Base-by-base conservation (phyloP, 2,888 invertebrate genomes). In the Apomyelois bistriatella region DNA sequence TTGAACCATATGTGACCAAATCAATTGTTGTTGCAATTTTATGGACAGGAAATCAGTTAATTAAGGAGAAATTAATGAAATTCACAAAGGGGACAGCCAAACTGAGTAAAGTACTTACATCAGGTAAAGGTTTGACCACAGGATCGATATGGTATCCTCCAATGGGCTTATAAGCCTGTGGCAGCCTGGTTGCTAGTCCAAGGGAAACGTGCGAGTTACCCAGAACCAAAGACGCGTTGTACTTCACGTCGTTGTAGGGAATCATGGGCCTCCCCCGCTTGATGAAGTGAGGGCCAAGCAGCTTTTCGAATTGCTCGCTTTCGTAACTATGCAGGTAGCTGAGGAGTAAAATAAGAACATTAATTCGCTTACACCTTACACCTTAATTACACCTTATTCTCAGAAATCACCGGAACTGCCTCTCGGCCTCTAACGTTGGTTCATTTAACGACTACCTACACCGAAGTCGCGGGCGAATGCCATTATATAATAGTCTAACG, bases 221-320 rank as follows among this genome's bases (percentile, higher is more conserved):
- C 5, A 71, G 51, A 17, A 65, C 15, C 2, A 73, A 47, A 0
- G 71, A 68, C 0, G 55, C 64, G 17, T 70, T 70, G 50, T 63
- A 65, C 10, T 59, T 57, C 3, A 68, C 22, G 0, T 59, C 55
- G 0, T 64, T 50, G 28, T 64, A 67, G 1, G 59, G 52, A 8
- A 65, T 65, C 2, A 66, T 50, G 0, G 40, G 48, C 7, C 40
- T 36, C 1, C 65, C 64, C 30, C 65, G 56, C 8, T 58, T 60
- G 0, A 47, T 32, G 1, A 65, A 52, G 4, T 58, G 49, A 0
- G 67, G 62, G 3, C 53, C 55, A 32, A 58, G 53, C 9, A 47
- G 22, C 22, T 53, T 55, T 10, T 65, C 58, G 42, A 55, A 64
- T 36, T 52, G 48, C 6, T 62, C 30, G 5, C 55, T 58, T 4